A percentile compares a stretch with the other conserved stretches of the same genome.
These are phyloP conservation scores for Lasiommata megera DNA, from an alignment of 2,888 invertebrate species.

Conservation along the genomic window DNA sequence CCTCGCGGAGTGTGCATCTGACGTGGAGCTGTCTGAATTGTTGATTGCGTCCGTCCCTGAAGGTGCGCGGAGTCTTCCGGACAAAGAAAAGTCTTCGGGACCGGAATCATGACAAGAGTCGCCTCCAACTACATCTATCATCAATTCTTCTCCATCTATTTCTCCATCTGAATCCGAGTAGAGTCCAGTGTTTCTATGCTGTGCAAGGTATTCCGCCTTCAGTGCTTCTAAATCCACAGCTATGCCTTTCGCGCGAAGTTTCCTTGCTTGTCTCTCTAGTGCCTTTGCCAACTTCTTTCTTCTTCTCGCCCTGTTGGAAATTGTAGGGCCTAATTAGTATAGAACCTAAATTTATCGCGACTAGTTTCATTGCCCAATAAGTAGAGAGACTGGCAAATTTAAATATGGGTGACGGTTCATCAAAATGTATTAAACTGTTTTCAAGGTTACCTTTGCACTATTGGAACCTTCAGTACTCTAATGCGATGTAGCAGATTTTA, in stretches of 20 bases:
- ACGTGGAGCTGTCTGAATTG: slow-evolving; percentile 81
- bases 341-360: slow-evolving; percentile 58
- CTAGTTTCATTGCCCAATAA: slow-evolving; percentile 7
- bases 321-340: slow-evolving; percentile 77
- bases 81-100: slow-evolving; percentile 83
- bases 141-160: slow-evolving; percentile 85
- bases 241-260: slow-evolving; percentile 94
- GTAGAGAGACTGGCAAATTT: too few relatives aligned
- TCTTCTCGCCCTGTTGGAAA: slow-evolving; percentile 87
- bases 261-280: slow-evolving; percentile 94
- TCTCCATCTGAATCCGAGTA: slow-evolving; percentile 83
- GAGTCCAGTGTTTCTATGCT: slow-evolving; percentile 83
- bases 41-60: slow-evolving; percentile 81
- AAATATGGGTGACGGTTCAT: too few relatives aligned
- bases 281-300: slow-evolving; percentile 96
- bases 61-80: slow-evolving; percentile 80
- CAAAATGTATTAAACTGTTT: too few relatives aligned
- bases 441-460: too few relatives aligned
- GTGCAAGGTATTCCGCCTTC: slow-evolving; percentile 91
- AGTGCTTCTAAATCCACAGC: slow-evolving; percentile 93
- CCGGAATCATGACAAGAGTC: slow-evolving; percentile 87
- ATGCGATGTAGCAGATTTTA: too few relatives aligned
- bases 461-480: too few relatives aligned
- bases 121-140: slow-evolving; percentile 93
- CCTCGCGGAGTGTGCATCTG: slow-evolving; percentile 69